Evolutionary conservation across 2,797 vertebrate genomes (phyloP).

Genomic region (Cirrhinus molitorella): DNA sequence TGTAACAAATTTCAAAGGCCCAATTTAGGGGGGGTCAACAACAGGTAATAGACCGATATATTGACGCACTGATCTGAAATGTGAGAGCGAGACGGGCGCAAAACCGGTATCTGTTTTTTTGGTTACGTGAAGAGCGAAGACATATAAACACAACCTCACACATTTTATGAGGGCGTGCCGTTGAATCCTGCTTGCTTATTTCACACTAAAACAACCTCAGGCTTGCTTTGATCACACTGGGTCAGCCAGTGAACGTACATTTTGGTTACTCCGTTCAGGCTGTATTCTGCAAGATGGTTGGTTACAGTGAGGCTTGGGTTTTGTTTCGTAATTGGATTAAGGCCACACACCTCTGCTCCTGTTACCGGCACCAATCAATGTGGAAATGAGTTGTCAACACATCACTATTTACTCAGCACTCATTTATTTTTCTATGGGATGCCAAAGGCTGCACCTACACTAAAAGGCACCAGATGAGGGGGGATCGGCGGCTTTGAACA

Average conservation of each 20-base stretch:
- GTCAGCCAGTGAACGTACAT: background rate
- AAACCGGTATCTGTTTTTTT: constrained; percentile 15
- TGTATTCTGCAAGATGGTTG: constrained; percentile 28
- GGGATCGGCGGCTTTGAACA: constrained; percentile 61
- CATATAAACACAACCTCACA: constrained; percentile 50
- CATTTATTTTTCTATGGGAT: constrained; percentile 80
- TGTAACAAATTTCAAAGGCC: constrained; percentile 83
- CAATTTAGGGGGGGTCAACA: constrained; percentile 78
- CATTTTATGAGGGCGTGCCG: constrained; percentile 27
- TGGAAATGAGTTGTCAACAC: constrained; percentile 87
- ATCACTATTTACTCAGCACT: constrained; percentile 78
- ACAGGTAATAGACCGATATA: constrained; percentile 81
- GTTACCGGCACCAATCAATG: constrained; percentile 80
- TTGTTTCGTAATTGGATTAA: constrained; percentile 81
- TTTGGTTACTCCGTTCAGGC: background rate
- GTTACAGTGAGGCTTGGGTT: constrained; percentile 71
- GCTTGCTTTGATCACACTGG: constrained; percentile 27
- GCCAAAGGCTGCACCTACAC: constrained; percentile 63
- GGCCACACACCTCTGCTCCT: constrained; percentile 80
- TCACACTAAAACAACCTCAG: constrained; percentile 30
- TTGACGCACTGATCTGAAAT: constrained; percentile 68
- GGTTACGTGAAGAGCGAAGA: constrained; percentile 44
- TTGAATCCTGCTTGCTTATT: constrained; percentile 37
- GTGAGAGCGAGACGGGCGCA: constrained; percentile 11
- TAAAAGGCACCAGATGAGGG: constrained; percentile 70